Evolutionary conservation across 2,797 vertebrate genomes (phyloP).

Genomic region (Sebastes jordani): DNA sequence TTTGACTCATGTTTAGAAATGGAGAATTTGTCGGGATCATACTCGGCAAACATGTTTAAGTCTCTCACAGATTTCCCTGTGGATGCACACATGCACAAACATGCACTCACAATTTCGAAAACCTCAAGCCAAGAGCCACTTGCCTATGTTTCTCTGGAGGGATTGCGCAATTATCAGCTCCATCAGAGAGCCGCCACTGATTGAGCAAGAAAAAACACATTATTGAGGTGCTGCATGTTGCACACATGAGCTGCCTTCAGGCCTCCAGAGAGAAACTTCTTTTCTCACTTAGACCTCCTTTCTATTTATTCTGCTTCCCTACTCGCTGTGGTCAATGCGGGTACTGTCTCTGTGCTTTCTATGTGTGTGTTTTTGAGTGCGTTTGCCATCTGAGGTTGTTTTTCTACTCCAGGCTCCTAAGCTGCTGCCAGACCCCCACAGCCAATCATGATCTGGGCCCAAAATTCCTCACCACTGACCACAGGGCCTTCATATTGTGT

Average conservation of each 20-base stretch:
- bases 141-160: background rate
- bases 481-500: slow-evolving; percentile 17
- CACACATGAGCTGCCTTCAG: background rate
- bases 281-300: background rate
- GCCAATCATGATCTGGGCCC: slow-evolving; percentile 51
- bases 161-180: slow-evolving; percentile 9
- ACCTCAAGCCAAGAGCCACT: background rate
- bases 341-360: background rate
- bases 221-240: background rate
- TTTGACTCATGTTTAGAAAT: background rate
- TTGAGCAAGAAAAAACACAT: slow-evolving; percentile 29
- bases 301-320: background rate
- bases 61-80: background rate
- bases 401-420: slow-evolving; percentile 56
- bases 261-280: background rate
- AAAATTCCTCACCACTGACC: slow-evolving; percentile 72
- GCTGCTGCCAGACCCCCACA: slow-evolving; percentile 59
- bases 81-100: slow-evolving; percentile 32
- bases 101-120: background rate
- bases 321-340: background rate
- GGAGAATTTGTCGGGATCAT: background rate
- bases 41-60: background rate
- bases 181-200: background rate
- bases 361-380: slow-evolving; percentile 4
- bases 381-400: slow-evolving; percentile 63